phyloP scores from a whole-genome alignment of 2,113 vertebrate genomes.

The Furnarius figulus region DNA sequence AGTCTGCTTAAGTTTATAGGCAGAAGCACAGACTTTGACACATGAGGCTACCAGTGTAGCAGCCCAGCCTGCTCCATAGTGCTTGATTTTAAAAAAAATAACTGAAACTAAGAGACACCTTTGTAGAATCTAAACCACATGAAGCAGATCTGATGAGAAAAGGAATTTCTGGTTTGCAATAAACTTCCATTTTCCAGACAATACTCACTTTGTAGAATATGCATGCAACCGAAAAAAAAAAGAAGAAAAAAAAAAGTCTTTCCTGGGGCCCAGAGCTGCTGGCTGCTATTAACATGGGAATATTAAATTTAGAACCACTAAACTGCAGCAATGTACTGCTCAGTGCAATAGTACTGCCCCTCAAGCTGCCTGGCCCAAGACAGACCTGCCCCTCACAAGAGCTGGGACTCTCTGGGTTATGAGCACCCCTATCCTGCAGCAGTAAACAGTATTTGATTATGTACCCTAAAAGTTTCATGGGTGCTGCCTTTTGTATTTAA shows the following conservation, averaged over 20 bases:
- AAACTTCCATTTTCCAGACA: neutral
- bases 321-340: neutral
- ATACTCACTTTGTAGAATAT: neutral
- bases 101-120: neutral
- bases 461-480: neutral
- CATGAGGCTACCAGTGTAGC: neutral
- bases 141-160: neutral
- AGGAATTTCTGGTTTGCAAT: neutral
- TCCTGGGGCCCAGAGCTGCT: neutral
- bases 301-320: neutral
- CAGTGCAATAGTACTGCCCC: neutral
- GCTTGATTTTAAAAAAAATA: neutral
- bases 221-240: neutral
- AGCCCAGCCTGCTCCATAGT: neutral
- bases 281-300: neutral
- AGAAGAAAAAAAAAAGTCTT: neutral
- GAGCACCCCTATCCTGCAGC: neutral
- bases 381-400: neutral
- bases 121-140: neutral
- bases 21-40: neutral
- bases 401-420: neutral
- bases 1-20: neutral
- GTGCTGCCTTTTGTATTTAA: neutral
- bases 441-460: neutral
- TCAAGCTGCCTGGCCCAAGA: neutral